Base-by-base conservation (phyloP, 2,113 vertebrate genomes). In the Speoplatyrhinus poulsoni region DNA sequence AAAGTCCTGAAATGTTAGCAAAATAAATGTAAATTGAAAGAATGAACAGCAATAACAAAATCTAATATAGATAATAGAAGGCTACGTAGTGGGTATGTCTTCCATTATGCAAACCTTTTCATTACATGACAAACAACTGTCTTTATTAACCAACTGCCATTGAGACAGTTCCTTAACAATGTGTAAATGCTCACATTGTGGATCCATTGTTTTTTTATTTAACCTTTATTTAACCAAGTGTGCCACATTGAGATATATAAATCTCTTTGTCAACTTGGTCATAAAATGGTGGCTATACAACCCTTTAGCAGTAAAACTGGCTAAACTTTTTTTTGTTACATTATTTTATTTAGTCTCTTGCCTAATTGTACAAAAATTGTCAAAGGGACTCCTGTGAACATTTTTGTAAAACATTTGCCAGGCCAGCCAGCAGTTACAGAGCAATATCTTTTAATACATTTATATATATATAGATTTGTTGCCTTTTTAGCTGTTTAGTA, bases 321-420 rank as follows among this genome's bases (percentile, higher is more conserved):
- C 70, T 55, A 62, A 77, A 74, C 60, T 69, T 60, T 26, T 26
- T 26, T 26, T 26, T 26, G 26, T 26, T 26, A 68, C 79, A 84
- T 82, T 85, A 89, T 88, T 89, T 84, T 68, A 73, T 89, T 84
- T 68, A 73, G 60, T 61, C 67, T 75, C 68, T 84, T 70, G 62
- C 74, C 65, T 68, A 53, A 56, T 41, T 76, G 77, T 83, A 82
- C 80, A 87, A 4, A 46, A 80, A 86, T 73, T 72, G 85, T 69
- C 54, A 73, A 86, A 82, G 77, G 81, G 85, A 86, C 82, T 84
- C 59, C 69, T 81, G 86, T 84, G 82, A 87, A 88, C 80, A 79
- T 70, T 73, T 71, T 66, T 74, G 50, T 61, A 66, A 79, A 73
- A 15, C 66, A 72, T 83, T 76, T 57, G 72, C 32, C 71, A 76